Base-by-base conservation (phyloP, 2,113 vertebrate species). In the Gavialis gangeticus region DNA sequence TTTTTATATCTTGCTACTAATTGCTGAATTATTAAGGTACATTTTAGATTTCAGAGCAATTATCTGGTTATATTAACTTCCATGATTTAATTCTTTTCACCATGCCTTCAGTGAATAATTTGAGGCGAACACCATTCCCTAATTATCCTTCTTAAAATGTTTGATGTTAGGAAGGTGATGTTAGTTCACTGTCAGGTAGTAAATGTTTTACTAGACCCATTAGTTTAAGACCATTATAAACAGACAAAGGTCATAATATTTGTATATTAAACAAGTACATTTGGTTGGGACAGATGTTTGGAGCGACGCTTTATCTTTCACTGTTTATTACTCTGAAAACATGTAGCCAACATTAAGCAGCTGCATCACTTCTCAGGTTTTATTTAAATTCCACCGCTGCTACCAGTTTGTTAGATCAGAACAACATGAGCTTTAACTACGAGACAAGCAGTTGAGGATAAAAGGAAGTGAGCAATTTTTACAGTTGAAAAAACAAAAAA, bases 11-110 rank as follows among this genome's bases (percentile, higher is more conserved):
- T 59, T 69, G 76, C 84, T 28, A 86, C 62, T 57, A 34, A 25
- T 62, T 89, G 21, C 13, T 58, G 79, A 77, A 79, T 78, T 59
- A 79, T 88, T 87, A 91, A 94, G 95, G 76, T 57, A 82, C 46
- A 37, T 84, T 95, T 93, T 62, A 92, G 88, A 95, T 60, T 76
- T 84, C 91, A 66, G 55, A 95, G 88, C 78, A 91, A 83, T n/a
- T 75, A 75, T 28, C 79, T 77, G 62, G 24, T 10, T 71, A 69
- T 37, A 76, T 55, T 80, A 22, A 66, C 64, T 73, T 90, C 34
- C 82, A 88, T 5, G 87, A 90, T 91, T 91, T 80, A 14, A 22
- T 89, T 83, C 37, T 85, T 94, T 90, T 79, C 66, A 82, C 59
- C 54, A 88, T 67, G 56, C 16, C 87, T 69, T 66, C 34, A 66